A percentile compares a stretch with the other conserved stretches of the same genome.
Evolutionary conservation across 2,797 vertebrate genomes (phyloP).

Genomic region (Chanos chanos): DNA sequence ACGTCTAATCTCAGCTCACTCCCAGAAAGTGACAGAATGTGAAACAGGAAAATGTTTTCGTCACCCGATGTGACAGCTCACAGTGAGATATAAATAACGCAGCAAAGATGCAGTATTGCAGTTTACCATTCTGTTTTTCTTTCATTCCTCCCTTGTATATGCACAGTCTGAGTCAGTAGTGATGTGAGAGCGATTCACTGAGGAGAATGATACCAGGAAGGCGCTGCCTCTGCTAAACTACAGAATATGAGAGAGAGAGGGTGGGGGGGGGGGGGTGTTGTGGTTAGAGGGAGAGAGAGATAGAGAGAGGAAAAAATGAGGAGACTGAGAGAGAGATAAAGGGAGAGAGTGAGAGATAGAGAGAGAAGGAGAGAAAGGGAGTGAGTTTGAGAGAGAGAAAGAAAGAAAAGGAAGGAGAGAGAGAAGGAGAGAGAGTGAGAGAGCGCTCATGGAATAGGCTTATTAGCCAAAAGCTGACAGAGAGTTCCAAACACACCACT

Average conservation of each 20-base stretch:
- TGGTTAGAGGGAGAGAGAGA: slow-evolving; percentile 3
- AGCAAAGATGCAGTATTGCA: not conserved
- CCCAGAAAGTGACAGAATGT: slow-evolving; percentile 19
- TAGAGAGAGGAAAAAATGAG: not conserved
- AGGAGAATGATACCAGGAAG: too few species aligned
- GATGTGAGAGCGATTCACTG: not conserved
- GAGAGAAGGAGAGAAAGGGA: not conserved
- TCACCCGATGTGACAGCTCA: too few species aligned
- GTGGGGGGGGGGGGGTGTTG: too few species aligned
- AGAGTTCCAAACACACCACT: slow-evolving; percentile 4
- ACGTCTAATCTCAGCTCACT: slow-evolving; percentile 1
- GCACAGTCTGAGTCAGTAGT: not conserved
- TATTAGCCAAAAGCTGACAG: slow-evolving; percentile 10
- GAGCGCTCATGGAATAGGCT: not conserved
- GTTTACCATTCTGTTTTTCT: slow-evolving; percentile 1
- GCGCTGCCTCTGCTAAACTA: too few species aligned
- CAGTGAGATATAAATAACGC: not conserved
- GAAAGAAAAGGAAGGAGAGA: not conserved
- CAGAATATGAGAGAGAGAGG: too few species aligned
- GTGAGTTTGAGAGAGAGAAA: not conserved
- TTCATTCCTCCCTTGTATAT: not conserved
- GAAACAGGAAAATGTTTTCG: slow-evolving; percentile 19
- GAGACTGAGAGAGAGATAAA: too few species aligned
- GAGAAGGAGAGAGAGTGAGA: not conserved
- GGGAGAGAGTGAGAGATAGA: not conserved